Evolutionary conservation across 2,888 invertebrate species (phyloP), one percentile per base, ranked within the genome.

Genomic region (Drosophila prostipennis): DNA sequence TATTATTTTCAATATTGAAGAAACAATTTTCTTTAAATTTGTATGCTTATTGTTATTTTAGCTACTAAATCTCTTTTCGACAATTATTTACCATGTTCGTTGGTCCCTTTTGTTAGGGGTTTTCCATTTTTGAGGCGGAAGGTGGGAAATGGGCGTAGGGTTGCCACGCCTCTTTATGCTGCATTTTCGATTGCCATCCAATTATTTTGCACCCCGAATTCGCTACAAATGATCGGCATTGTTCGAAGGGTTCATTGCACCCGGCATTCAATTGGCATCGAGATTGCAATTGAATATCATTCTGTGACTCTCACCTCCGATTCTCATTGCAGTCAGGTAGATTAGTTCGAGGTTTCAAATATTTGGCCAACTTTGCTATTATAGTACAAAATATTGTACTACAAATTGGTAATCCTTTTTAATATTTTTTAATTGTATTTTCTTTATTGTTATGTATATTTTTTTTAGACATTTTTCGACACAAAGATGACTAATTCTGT

Each of bases 181-280:
- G 64, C n/a, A 59, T 42, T 60, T 37, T 34, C 34, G 53, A 68
- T 78, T 49, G 73, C 48, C 48, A 11, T 70, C 26, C 67, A 79
- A 79, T 71, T 86, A 78, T 65, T 80, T 83, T 67, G 80, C 76
- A 80, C 65, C 84, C 75, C 63, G 60, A 77, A 58, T 72, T 76
- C 34, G 65, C 77, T 45, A 79, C 65, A 76, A 61, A 61, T 60
- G 61, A 55, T 55, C 54, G 29, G 56, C 39, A 64, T 72, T 69
- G 72, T 72, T 26, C 19, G 11, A 23, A 36, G 43, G 40, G 70
- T 54, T 70, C 74, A 71, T 32, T 71, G 70, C 65, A 52, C 70
- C 34, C 73, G 32, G 39, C 34, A 49, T 13, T 45, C 19, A 45
- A 64, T 45, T 65, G 67, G 43, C 37, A 23, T 43, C 5, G 19